These are phyloP conservation scores for Synergus japonicus DNA, from an alignment of 2,888 invertebrate genomes.

Conservation along the genomic window DNA sequence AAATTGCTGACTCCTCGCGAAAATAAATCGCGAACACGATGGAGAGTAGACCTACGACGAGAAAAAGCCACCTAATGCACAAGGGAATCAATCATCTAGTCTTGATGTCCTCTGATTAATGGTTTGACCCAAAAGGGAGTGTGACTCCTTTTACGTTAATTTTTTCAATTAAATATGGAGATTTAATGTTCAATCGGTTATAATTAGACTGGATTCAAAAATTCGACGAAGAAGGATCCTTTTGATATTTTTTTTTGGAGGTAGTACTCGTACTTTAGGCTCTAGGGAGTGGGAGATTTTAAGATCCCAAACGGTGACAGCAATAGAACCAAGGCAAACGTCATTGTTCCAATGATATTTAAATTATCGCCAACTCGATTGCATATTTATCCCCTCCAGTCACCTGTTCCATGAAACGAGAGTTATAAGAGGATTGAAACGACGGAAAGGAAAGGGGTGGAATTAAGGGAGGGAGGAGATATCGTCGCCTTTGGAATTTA, in stretches of 20 bases:
- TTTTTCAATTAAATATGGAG: neutral
- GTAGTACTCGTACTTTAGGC: neutral
- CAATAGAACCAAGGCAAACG: neutral
- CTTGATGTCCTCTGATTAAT: neutral
- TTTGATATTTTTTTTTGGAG: neutral
- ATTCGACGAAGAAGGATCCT: neutral
- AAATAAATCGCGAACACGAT: constrained; percentile 3
- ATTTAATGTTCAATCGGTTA: neutral
- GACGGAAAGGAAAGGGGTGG: constrained; percentile 22
- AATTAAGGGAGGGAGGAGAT: constrained; percentile 47
- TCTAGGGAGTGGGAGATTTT: neutral
- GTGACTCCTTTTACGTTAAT: neutral
- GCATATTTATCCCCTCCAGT: constrained; percentile 10
- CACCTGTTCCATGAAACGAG: constrained; percentile 34
- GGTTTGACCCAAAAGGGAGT: neutral
- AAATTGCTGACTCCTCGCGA: neutral
- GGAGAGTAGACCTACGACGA: neutral
- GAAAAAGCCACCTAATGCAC: neutral
- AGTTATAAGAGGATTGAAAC: constrained; percentile 36
- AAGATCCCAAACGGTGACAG: neutral
- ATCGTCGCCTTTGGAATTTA: constrained; percentile 63
- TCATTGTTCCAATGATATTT: constrained; percentile 47
- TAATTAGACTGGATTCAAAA: neutral
- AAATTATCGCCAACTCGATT: constrained; percentile 51
- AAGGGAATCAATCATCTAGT: neutral